phyloP scores from a whole-genome alignment of 2,113 vertebrate genomes.

The Glaucomys volans region DNA sequence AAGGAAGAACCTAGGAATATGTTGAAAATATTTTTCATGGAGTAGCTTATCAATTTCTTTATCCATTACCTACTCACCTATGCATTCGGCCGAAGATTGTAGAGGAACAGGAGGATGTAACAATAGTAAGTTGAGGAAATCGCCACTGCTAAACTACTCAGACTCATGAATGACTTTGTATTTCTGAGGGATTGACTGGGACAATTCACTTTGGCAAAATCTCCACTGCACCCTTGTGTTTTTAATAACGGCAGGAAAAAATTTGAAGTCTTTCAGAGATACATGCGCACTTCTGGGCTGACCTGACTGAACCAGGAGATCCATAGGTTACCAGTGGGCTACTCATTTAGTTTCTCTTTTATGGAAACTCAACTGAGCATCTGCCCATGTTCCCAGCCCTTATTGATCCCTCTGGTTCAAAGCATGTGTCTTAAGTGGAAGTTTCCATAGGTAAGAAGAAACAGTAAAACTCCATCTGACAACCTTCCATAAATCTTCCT shows the following conservation, averaged over 20 bases:
- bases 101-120: background rate
- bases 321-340: background rate
- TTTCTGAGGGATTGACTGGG: background rate
- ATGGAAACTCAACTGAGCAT: background rate
- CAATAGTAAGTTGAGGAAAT: background rate
- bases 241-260: background rate
- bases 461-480: background rate
- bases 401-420: background rate
- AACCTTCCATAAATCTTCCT: background rate
- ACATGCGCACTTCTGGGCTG: background rate
- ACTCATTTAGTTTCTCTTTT: background rate
- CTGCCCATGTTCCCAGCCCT: background rate
- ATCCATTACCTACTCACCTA: constrained; percentile 40
- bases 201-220: background rate
- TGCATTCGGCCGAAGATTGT: background rate
- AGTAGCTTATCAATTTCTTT: constrained; percentile 71
- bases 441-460: background rate
- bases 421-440: background rate
- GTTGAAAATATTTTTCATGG: constrained; percentile 70
- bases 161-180: background rate
- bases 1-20: constrained; percentile 46
- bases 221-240: background rate
- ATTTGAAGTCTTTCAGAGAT: background rate
- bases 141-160: background rate
- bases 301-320: background rate